Conservation (phyloP, 2,113 vertebrate species). For the Hippocampus comes region DNA sequence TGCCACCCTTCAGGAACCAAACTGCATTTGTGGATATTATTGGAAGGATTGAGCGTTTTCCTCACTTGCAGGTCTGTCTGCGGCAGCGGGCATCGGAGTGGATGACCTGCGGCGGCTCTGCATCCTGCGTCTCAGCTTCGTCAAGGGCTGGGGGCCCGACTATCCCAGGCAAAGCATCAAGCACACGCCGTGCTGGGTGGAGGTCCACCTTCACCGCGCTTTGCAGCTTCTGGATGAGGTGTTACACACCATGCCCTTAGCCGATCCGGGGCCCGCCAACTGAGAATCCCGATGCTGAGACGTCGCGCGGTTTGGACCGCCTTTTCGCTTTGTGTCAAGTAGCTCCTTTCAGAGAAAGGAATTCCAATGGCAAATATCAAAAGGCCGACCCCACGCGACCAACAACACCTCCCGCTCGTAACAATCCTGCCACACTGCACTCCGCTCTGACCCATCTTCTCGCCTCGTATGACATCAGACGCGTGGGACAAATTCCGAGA, state of each 20-base stretch:
- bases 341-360: constrained; percentile 15
- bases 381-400: constrained; percentile 13
- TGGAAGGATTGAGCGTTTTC: too few relatives aligned
- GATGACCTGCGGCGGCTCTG: constrained; percentile 74
- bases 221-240: constrained; percentile 79
- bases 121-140: constrained; percentile 76
- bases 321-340: constrained; percentile 28
- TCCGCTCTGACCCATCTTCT: not conserved
- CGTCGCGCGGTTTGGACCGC: not conserved
- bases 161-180: constrained; percentile 79
- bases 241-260: constrained; percentile 75
- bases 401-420: constrained; percentile 28
- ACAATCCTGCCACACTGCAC: constrained; percentile 35
- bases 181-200: constrained; percentile 79
- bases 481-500: too few relatives aligned
- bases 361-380: constrained; percentile 19
- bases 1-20: too few relatives aligned
- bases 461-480: constrained; percentile 2
- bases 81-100: constrained; percentile 74
- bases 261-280: constrained; percentile 68
- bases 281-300: constrained; percentile 39
- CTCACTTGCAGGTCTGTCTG: constrained; percentile 65
- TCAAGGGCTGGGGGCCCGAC: constrained; percentile 80
- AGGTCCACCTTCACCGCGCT: constrained; percentile 76
- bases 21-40: too few relatives aligned